These are phyloP conservation scores for Parapristionchus giblindavisi DNA, from an alignment of 2,888 invertebrate species.

Conservation along the genomic window DNA sequence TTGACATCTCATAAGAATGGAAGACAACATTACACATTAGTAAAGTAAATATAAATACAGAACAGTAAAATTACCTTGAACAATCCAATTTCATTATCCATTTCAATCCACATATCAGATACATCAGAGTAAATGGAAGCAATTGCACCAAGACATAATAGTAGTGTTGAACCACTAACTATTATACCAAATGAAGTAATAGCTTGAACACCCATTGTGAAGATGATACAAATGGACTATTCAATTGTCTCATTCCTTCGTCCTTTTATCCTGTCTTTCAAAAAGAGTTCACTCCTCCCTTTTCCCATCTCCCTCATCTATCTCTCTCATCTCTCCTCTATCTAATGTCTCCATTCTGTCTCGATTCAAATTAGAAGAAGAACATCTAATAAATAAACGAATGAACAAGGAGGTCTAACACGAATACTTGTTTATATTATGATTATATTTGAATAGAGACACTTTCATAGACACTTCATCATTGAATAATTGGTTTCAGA, in stretches of 20 bases:
- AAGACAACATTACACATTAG: neutral
- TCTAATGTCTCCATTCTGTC: neutral
- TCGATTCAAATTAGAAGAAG: neutral
- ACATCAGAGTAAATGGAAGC: conserved; percentile 57
- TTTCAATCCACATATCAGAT: conserved; percentile 54
- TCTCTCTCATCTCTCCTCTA: neutral
- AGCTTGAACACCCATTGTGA: conserved; percentile 24
- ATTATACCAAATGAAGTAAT: conserved; percentile 12
- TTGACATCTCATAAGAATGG: neutral
- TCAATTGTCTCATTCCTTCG: neutral
- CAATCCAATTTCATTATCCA: conserved; percentile 55
- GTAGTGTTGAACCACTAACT: conserved; percentile 6
- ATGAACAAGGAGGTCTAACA: conserved; percentile 1
- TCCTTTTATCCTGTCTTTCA: neutral
- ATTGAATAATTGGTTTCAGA: too few species aligned
- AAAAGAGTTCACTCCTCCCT: neutral
- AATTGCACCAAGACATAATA: conserved; percentile 46
- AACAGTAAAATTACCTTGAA: conserved; percentile 48
- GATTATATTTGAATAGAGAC: too few species aligned
- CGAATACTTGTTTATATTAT: too few species aligned
- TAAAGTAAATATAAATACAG: neutral
- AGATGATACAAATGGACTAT: neutral
- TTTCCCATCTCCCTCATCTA: neutral
- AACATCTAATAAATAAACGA: neutral
- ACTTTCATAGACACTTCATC: too few species aligned